Base-by-base conservation (phyloP, 2,113 vertebrate species). In the Oryzias javanicus region DNA sequence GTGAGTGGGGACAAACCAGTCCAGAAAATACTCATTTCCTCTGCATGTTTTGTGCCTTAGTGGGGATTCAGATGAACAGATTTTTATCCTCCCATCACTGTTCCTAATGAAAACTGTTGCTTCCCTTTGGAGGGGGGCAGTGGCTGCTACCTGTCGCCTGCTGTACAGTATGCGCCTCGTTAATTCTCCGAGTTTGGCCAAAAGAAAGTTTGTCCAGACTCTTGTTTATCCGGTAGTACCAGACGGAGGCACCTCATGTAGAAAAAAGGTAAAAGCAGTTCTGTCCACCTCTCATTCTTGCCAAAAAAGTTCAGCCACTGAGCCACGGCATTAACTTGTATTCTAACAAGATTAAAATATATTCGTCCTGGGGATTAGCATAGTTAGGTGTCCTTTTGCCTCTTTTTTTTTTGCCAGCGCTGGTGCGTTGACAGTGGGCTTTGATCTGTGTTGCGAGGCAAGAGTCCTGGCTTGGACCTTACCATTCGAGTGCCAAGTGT, bases 291-390 rank as follows among this genome's bases (percentile, higher is more conserved):
- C 84, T 86, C 80, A 77, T 82, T 88, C 84, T 85, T 89, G 90
- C 93, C 90, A 89, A 92, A 94, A 94, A 94, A 94, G 94, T 96
- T 94, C 93, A 94, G 93, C 92, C 92, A 91, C 90, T 93, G 94
- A 95, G 94, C 93, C 92, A 93, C 92, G 75, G 96, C 94, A 95
- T 98, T 98, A 99, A 98, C 95, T 97, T 98, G 95, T 98, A 97
- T 98, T 97, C 94, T 98, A 98, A 98, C 95, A 96, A 99, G 97
- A 99, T 99, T 99, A 99, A 95, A 98, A 97, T 96, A 95, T 96
- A 97, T 99, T 98, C 95, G 96, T 96, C 95, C 94, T 93, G 95
- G 93, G 95, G 95, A 98, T 98, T 98, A 98, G 95, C 95, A 96
- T 96, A 96, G 94, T 94, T 93, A 93, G 95, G 94, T 93, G 93